Conservation (phyloP, 2,113 vertebrate species). For the Oxyura jamaicensis region DNA sequence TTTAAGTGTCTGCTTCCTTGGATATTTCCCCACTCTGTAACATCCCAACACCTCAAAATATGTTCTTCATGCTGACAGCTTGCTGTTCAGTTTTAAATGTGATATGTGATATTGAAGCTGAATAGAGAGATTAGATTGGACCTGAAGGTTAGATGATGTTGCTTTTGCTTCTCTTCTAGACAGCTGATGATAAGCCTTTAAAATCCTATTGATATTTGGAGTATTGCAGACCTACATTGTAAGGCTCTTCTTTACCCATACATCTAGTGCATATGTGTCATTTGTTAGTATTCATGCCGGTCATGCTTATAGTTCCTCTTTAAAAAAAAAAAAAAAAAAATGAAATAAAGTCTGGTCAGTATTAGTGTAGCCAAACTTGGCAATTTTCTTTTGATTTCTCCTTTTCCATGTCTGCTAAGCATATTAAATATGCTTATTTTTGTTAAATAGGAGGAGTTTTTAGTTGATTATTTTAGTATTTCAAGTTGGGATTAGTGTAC, state of each 20-base stretch:
- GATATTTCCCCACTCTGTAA: background rate
- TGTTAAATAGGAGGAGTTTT: background rate
- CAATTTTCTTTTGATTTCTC: background rate
- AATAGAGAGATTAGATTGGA: background rate
- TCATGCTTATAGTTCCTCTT: rapidly evolving
- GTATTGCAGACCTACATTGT: background rate
- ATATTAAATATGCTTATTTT: background rate
- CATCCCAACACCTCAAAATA: background rate
- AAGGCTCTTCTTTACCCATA: background rate
- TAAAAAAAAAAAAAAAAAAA: background rate
- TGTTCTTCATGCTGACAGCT: background rate
- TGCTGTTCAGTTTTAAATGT: background rate
- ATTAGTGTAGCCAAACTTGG: background rate
- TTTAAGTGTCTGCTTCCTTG: background rate
- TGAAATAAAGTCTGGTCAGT: background rate
- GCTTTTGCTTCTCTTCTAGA: background rate
- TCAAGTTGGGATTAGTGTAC: background rate
- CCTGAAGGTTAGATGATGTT: background rate
- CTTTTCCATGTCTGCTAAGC: background rate
- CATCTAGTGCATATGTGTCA: background rate
- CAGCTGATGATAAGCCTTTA: background rate
- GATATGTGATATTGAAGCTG: background rate
- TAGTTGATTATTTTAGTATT: slow-evolving; percentile 1
- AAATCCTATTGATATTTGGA: background rate
- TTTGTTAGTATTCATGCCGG: background rate